Base-by-base conservation (phyloP, 2,888 invertebrate genomes). In the Xestia rhomboidea region DNA sequence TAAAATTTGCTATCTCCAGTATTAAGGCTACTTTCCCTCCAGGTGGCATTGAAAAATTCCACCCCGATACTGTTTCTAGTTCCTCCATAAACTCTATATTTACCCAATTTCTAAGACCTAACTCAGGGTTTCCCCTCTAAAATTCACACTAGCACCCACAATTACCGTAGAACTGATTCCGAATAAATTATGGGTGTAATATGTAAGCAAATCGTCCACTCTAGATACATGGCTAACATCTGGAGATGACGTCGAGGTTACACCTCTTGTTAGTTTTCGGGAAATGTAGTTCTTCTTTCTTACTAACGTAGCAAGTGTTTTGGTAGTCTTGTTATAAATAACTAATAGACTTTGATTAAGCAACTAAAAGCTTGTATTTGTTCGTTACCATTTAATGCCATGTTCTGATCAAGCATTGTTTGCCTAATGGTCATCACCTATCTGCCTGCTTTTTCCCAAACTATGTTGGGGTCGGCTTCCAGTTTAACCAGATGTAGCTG, bases 191-290 rank as follows among this genome's bases (percentile, higher is more conserved):
- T 57, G 38, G 64, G 44, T 27, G 24, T 72, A 71, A 44, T 57
- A 38, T 18, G 15, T 77, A 83, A 62, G 67, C 60, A 69, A 21
- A 15, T 21, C 15, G n/a, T 49, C 18, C 11, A 15, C 24, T 41
- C 46, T 38, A 41, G 34, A 68, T 38, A 76, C 64, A 68, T 46
- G 5, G 64, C 44, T 24, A 24, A 34, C 66, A 77, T 73, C 78
- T 83, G 83, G 44, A 2, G 7, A 15, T 81, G 72, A 69, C 72
- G 72, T 69, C 41, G 73, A 41, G 1, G 3, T 51, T 57, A 51
- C 24, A 57, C 21, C 15, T 34, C 49, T 46, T 21, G 0, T 24
- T n/a, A 34, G 11, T 21, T 70, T 62, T 62, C 27, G 38, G 34
- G 21, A 6, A 51, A 41, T n/a, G 11, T 60, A 34, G 13, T 34